Evolutionary conservation across 1,140 invertebrate species (phyloP).

Genomic region (Acromyrmex echinatior): DNA sequence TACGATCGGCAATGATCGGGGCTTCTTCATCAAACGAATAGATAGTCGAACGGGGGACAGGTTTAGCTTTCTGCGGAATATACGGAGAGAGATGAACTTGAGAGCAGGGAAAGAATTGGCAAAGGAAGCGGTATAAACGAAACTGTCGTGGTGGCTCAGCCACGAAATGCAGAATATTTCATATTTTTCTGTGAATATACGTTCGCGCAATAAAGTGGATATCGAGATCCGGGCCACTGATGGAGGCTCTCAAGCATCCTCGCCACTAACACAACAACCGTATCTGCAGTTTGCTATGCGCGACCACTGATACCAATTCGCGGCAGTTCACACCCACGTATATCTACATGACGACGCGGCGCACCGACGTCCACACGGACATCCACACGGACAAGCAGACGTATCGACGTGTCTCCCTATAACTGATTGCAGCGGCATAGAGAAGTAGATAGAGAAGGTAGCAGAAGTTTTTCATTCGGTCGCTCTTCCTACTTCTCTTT

Average conservation of each 20-base stretch:
- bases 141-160: conserved; percentile 25
- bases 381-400: conserved; percentile 50
- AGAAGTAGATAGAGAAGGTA: conserved; percentile 54
- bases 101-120: conserved; percentile 33
- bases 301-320: conserved; percentile 55
- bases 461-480: conserved; percentile 72
- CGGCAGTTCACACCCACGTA: conserved; percentile 29
- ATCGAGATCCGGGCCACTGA: conserved; percentile 54
- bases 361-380: conserved; percentile 43
- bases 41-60: not conserved
- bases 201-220: conserved; percentile 31
- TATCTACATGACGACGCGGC: conserved; percentile 20
- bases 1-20: not conserved
- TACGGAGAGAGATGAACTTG: not conserved
- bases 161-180: conserved; percentile 48
- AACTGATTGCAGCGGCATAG: conserved; percentile 73
- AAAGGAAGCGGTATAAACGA: conserved; percentile 45
- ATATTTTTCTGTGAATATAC: conserved; percentile 36
- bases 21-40: conserved; percentile 22
- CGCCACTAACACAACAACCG: conserved; percentile 24
- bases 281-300: conserved; percentile 40
- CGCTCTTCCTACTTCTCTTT: conserved; percentile 39
- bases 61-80: conserved; percentile 41
- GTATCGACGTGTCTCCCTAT: conserved; percentile 72
- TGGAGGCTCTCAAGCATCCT: conserved; percentile 37